These are phyloP conservation scores for Ibycter americanus DNA, from an alignment of 2,797 vertebrate genomes.

Conservation along the genomic window DNA sequence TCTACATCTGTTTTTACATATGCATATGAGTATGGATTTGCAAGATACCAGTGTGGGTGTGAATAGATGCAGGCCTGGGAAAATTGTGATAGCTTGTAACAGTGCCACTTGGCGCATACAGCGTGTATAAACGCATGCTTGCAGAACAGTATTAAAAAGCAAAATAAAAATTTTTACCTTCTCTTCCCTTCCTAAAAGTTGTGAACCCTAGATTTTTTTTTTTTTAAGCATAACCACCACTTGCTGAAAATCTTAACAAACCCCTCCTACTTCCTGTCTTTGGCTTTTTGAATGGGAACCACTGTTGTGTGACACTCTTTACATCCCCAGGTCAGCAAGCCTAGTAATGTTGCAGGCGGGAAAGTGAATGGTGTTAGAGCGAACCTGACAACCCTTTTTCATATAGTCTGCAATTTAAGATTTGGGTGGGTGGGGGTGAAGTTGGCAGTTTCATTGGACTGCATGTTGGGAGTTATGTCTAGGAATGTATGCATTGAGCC, in stretches of 20 bases:
- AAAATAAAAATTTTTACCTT: background rate
- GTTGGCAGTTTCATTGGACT: background rate
- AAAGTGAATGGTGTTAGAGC: background rate
- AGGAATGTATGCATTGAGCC: background rate
- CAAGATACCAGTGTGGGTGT: conserved; percentile 33
- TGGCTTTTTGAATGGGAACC: background rate
- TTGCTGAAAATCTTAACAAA: background rate
- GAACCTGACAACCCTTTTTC: background rate
- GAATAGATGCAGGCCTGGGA: conserved; percentile 15
- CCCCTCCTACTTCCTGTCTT: background rate
- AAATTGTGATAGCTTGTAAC: conserved; percentile 13
- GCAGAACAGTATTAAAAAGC: background rate
- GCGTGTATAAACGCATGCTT: background rate
- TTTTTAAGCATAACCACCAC: background rate
- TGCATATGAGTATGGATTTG: background rate
- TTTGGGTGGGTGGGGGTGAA: background rate
- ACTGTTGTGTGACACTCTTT: background rate
- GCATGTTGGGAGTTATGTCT: background rate
- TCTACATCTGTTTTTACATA: conserved; percentile 6
- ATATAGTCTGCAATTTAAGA: background rate
- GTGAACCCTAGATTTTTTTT: background rate
- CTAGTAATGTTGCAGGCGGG: background rate
- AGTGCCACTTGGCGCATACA: background rate
- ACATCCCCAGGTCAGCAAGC: background rate
- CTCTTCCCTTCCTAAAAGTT: background rate